Base-by-base conservation (phyloP, 2,113 vertebrate genomes). In the Chinchilla lanigera region DNA sequence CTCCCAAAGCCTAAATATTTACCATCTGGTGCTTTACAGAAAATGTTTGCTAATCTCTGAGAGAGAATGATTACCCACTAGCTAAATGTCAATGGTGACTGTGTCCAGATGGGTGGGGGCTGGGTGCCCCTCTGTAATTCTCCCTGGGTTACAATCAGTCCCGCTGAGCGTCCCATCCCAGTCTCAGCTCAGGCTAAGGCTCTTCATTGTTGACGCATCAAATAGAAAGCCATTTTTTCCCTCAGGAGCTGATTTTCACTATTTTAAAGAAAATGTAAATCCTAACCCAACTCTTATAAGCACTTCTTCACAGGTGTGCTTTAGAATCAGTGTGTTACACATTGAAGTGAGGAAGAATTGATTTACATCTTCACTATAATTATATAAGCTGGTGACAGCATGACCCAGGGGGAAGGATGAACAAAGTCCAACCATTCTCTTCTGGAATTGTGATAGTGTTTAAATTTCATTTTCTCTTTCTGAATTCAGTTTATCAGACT, bases 341-440 rank as follows among this genome's bases (percentile, higher is more conserved):
- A 3, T 33, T 7, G 12, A 65, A 67, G 13, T 11, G 38, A 10
- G 82, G 13, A 54, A 58, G 17, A 5, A 2, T 20, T 65, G 7
- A 2, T 81, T 88, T 77, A 4, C 13, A 12, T 67, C 3, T 7
- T 1, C 14, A 69, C 2, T 17, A 8, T 11, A 16, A 10, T 71
- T 65, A 44, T 4, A 33, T 7, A n/a, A 38, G 11, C 19, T 44
- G 6, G 38, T 94, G 54, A 47, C 3, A 17, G 5, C 10, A 9
- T 20, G 22, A 47, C n/a, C 0, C 2, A 0, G 1, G 17, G 6
- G 2, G 33, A 13, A 0, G 1, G 24, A 52, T 6, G 22, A 7
- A 22, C 22, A 82, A 41, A 86, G 12, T 24, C 5, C 20, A 7
- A 35, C 1, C 2, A 11, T 65, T 83, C 7, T 94, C 44, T 90